Base-by-base conservation (phyloP, 2,797 vertebrate species). In the Arnoldichthys spilopterus region DNA sequence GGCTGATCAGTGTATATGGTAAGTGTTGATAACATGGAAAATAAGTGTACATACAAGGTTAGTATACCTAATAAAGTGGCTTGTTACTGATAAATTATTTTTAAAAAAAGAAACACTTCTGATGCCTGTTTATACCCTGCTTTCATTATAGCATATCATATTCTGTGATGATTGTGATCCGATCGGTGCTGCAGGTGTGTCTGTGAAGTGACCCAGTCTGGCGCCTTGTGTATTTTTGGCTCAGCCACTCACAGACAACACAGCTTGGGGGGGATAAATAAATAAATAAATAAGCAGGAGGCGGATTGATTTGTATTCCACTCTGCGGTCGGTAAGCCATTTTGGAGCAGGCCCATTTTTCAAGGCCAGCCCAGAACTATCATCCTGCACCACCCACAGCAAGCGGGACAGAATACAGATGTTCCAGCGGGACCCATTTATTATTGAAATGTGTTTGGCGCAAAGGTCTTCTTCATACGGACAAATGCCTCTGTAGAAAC, bases 341-440 rank as follows among this genome's bases (percentile, higher is more conserved):
- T 86, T 83, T 59, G 53, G 74, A 79, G 80, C 83, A 71, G 77
- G 70, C 83, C 70, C 86, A 89, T 91, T 90, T 87, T 85, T 90
- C 82, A 87, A 72, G 66, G 72, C 78, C 66, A 45, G 78, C 71
- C 71, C 71, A 79, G 86, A 87, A 89, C 86, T 79, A 86, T 87
- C 84, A 86, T 86, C 83, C 83, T 74, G 63, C 40, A 18, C 78
- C 67, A 72, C 77, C 75, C 80, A 32, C 76, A 62, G 82, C 66
- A 86, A 83, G 78, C 69, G 4, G 71, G 37, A 61, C 71, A 45
- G 79, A 82, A 88, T 88, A 89, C 87, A 85, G 81, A 90, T 86
- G 81, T 83, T 67, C 82, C 61, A 15, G 63, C 73, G 1, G 0
- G 59, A 59, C n/a, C 28, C 34, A 82, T 88, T 86, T 78, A 76